Evolutionary conservation across 2,888 invertebrate genomes (phyloP).

Genomic region (Ptychoptera albimana): DNA sequence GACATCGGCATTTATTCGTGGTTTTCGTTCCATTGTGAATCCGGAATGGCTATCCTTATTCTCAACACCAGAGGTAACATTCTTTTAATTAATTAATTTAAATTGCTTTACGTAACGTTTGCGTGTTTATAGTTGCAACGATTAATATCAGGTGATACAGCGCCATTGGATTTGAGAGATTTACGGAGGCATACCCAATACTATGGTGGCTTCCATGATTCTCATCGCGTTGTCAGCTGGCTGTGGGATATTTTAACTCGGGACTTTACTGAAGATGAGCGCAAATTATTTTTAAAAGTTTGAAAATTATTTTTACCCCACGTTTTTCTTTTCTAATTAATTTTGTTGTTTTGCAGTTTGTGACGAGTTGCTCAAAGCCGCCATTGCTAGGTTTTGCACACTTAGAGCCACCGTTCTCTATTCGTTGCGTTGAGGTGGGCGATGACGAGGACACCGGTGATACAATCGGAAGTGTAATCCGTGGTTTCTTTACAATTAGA

Average conservation of each 20-base stretch:
- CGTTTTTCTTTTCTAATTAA: conserved; percentile 4
- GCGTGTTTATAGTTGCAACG: conserved; percentile 71
- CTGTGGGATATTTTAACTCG: conserved; percentile 94
- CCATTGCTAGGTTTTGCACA: conserved; percentile 92
- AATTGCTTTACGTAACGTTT: conserved; percentile 11
- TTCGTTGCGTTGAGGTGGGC: conserved; percentile 96
- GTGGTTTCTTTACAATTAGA: conserved; percentile 94
- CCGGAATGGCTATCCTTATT: conserved; percentile 89
- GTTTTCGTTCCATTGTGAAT: conserved; percentile 89
- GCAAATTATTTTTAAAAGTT: conserved; percentile 87
- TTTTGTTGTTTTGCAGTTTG: conserved; percentile 41
- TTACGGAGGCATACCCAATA: conserved; percentile 88
- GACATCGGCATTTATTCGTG: conserved; percentile 88
- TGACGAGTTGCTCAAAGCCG: conserved; percentile 93
- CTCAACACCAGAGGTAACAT: conserved; percentile 74
- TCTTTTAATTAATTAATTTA: background rate
- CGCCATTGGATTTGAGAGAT: conserved; percentile 78
- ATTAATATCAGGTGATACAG: conserved; percentile 90
- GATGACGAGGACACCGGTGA: conserved; percentile 88
- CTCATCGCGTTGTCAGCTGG: conserved; percentile 95
- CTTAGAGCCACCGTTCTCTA: conserved; percentile 93
- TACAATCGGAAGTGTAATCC: conserved; percentile 74
- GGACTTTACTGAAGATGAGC: conserved; percentile 85
- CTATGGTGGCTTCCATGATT: conserved; percentile 98
- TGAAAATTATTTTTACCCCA: background rate